These are phyloP conservation scores for Melanotaenia boesemani DNA, from an alignment of 2,797 vertebrate genomes.

Conservation along the genomic window DNA sequence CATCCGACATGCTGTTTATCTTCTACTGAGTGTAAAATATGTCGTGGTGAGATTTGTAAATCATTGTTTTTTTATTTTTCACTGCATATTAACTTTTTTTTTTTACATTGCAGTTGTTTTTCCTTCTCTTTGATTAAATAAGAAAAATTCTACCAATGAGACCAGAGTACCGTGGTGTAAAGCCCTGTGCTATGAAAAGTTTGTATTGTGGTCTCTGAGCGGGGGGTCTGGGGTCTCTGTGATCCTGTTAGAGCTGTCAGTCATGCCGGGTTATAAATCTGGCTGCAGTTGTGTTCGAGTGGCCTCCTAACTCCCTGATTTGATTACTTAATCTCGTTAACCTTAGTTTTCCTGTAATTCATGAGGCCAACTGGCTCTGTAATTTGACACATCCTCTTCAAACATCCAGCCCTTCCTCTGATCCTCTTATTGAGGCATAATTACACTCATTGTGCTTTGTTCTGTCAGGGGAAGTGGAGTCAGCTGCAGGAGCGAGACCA, in stretches of 20 bases:
- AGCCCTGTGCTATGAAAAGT: too few relatives aligned
- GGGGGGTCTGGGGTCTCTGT: too few relatives aligned
- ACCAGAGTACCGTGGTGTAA: too few relatives aligned
- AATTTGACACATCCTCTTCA: conserved; percentile 60
- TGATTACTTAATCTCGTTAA: conserved; percentile 64
- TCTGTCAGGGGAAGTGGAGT: conserved; percentile 20
- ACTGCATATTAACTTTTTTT: too few relatives aligned
- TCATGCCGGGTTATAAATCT: conserved; percentile 22
- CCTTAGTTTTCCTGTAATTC: conserved; percentile 59
- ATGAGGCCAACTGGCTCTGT: conserved; percentile 7
- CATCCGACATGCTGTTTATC: too few relatives aligned
- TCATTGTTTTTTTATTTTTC: too few relatives aligned
- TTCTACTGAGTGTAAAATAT: too few relatives aligned
- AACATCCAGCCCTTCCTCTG: conserved; percentile 25
- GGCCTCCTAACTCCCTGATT: conserved; percentile 24
- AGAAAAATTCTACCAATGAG: too few relatives aligned
- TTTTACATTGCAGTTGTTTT: too few relatives aligned
- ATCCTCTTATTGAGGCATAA: conserved; percentile 36
- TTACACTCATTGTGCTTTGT: conserved; percentile 12
- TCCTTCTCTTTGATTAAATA: too few relatives aligned
- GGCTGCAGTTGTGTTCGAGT: not conserved
- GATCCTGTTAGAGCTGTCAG: conserved; percentile 27
- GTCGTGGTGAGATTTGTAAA: too few relatives aligned
- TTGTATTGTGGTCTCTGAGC: too few relatives aligned
- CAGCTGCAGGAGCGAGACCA: conserved; percentile 19